Evolutionary conservation across 1,140 invertebrate species (phyloP), one percentile per base, ranked within the genome.

Genomic region (Papilio dardanus): DNA sequence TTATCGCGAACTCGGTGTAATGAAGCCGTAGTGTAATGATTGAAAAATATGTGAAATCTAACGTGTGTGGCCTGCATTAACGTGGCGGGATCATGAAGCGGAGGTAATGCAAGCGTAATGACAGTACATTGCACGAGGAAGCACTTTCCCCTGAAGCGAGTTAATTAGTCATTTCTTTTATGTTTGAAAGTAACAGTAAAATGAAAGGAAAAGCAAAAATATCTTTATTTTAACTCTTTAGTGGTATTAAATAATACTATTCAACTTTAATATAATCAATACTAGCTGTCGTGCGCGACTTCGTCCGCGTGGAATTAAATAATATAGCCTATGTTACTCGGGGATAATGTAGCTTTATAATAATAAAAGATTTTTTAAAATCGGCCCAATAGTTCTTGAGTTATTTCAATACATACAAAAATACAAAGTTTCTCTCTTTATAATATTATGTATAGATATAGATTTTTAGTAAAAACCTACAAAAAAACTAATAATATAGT

Each of bases 101-200:
- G 24, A 58, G n/a, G 24, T 62, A 62, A 30, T 62, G 24, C 54
- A 62, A 62, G 24, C 54, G 3, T 62, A 62, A 62, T 62, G 54
- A 62, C 54, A 28, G 54, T 16, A 28, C 54, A 16, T 62, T 62
- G 54, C 54, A 62, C 54, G 54, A 30, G 54, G 54, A 62, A 62
- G 24, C 24, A 62, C 54, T 62, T 62, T 62, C 54, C 21, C 54
- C 10, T 62, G 54, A 62, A 62, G 54, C 54, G 10, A 19, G 54
- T 62, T 62, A 62, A 62, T n/a, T n/a, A n/a, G n/a, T 28, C 21
- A 62, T 62, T 62, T 62, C 54, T 62, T 62, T 62, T 62, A 28
- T 12, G 10, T 1, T 28, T 62, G 54, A 62, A 62, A 62, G 54
- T 62, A 62, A 62, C 24, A 62, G 54, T 62, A 28, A 28, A 4